A percentile compares a stretch with the other conserved stretches of the same genome.
phyloP scores from a whole-genome alignment of 2,113 vertebrate species.

The Fulica atra region DNA sequence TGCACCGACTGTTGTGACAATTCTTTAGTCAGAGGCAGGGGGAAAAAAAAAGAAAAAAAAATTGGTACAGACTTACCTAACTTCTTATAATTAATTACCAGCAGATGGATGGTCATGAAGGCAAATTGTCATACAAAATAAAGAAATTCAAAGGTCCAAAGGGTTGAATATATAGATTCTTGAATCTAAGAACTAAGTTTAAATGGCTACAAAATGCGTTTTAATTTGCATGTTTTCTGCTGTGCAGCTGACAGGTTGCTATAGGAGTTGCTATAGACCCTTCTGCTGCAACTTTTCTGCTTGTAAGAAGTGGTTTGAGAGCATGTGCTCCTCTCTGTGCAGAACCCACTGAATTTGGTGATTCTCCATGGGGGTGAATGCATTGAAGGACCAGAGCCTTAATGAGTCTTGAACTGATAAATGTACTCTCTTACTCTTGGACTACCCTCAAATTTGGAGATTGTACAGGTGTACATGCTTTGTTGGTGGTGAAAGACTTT shows the following conservation, averaged over 20 bases:
- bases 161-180: not conserved
- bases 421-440: not conserved
- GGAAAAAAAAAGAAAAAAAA: not conserved
- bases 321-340: not conserved
- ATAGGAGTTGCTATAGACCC: not conserved
- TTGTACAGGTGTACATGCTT: not conserved
- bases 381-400: not conserved
- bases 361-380: not conserved
- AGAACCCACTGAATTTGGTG: not conserved
- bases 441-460: not conserved
- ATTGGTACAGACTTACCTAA: not conserved
- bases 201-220: not conserved
- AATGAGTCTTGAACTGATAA: not conserved
- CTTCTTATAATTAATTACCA: not conserved
- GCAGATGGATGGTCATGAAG: not conserved
- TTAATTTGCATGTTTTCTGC: not conserved
- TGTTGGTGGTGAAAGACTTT: not conserved
- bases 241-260: not conserved
- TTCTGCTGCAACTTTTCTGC: not conserved
- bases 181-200: not conserved
- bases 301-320: not conserved
- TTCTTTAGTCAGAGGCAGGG: not conserved
- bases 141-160: not conserved
- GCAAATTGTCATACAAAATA: not conserved
- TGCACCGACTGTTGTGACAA: not conserved